Conservation (phyloP, 2,113 vertebrate genomes). For the Bothrops jararaca region DNA sequence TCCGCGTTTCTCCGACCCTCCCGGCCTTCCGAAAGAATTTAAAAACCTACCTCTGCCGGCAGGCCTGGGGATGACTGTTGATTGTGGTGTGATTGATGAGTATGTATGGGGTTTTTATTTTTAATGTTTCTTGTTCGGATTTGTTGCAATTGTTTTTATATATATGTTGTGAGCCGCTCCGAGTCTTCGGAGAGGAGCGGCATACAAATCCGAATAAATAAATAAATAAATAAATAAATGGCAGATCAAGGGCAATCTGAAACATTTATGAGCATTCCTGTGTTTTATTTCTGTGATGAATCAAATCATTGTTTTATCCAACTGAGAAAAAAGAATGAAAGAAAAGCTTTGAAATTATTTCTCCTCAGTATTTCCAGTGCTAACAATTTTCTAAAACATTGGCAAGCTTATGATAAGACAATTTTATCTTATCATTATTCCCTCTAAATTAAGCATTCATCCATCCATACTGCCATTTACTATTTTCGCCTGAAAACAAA, state of each 20-base stretch:
- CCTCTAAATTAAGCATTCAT: not conserved
- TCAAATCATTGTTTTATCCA: not conserved
- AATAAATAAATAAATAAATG: too few relatives aligned
- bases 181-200: too few relatives aligned
- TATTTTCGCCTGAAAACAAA: not conserved
- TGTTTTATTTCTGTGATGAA: not conserved
- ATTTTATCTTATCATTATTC: not conserved
- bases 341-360: not conserved
- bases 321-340: not conserved
- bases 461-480: not conserved
- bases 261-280: not conserved
- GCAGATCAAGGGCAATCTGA: not conserved
- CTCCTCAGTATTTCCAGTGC: not conserved
- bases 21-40: too few relatives aligned
- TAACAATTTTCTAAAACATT: not conserved
- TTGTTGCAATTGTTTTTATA: too few relatives aligned
- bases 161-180: too few relatives aligned
- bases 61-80: too few relatives aligned
- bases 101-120: too few relatives aligned
- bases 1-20: too few relatives aligned
- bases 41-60: too few relatives aligned
- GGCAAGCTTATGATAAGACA: not conserved
- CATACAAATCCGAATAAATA: too few relatives aligned
- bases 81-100: too few relatives aligned
- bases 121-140: too few relatives aligned